phyloP scores from a whole-genome alignment of 2,113 vertebrate species.

The Caloenas nicobarica region DNA sequence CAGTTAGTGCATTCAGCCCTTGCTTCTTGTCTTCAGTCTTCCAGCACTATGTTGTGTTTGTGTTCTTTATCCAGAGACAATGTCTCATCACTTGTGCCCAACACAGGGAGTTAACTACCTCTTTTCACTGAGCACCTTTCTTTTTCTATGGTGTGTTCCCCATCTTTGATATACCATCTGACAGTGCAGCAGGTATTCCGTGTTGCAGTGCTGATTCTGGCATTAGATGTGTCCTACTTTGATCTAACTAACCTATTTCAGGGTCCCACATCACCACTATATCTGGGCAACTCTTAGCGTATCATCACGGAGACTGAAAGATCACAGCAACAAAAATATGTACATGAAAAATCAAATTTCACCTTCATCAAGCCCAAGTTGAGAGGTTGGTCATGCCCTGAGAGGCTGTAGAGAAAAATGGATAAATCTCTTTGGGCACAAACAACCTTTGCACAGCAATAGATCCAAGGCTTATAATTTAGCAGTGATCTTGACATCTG shows the following conservation, averaged over 20 bases:
- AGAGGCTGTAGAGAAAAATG: not conserved
- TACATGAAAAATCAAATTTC: not conserved
- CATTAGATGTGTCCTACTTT: not conserved
- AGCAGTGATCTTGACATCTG: constrained; percentile 28
- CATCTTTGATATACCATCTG: constrained; percentile 11
- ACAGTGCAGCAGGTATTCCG: not conserved
- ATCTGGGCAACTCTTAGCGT: not conserved
- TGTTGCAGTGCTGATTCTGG: not conserved
- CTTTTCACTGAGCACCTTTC: not conserved
- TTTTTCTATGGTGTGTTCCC: not conserved
- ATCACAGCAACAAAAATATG: not conserved
- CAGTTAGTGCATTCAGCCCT: not conserved
- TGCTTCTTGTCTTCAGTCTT: not conserved
- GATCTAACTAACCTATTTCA: not conserved
- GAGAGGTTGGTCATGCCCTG: not conserved
- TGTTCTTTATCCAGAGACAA: not conserved
- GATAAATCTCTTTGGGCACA: not conserved
- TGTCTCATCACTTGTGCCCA: not conserved
- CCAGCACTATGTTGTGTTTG: not conserved
- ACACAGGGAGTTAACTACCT: not conserved
- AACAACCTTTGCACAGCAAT: not conserved
- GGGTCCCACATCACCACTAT: not conserved
- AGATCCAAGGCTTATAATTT: constrained; percentile 10
- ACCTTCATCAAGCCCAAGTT: not conserved
- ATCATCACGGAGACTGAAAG: not conserved